phyloP scores from a whole-genome alignment of 2,888 invertebrate species.

The Mechanitis messenoides region DNA sequence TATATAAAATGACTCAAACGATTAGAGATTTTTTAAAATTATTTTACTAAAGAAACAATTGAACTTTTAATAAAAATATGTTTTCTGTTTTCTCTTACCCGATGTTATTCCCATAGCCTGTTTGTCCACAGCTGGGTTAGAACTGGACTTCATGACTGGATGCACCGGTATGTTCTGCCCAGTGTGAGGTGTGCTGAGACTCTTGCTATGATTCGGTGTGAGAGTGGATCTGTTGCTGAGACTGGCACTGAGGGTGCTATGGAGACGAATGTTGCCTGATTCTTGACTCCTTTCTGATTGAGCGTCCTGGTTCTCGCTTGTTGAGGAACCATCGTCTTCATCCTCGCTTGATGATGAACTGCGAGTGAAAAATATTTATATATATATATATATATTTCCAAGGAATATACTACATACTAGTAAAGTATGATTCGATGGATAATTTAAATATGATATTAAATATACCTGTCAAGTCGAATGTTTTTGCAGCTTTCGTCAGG shows the following conservation, averaged over 20 bases:
- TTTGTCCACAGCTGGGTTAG: slow-evolving; percentile 71
- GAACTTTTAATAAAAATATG: background rate
- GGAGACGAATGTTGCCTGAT: slow-evolving; percentile 48
- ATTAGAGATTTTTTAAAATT: too few species aligned
- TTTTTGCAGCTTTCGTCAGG: slow-evolving; percentile 75
- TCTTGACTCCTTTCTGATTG: slow-evolving; percentile 61
- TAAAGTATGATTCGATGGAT: background rate
- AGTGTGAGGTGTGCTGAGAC: slow-evolving; percentile 63
- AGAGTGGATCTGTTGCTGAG: slow-evolving; percentile 44
- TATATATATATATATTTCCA: background rate
- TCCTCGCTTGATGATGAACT: slow-evolving; percentile 85
- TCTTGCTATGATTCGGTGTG: slow-evolving; percentile 66
- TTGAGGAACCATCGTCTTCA: slow-evolving; percentile 75
- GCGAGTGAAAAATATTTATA: slow-evolving; percentile 34
- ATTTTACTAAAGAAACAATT: too few species aligned
- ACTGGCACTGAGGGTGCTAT: slow-evolving; percentile 41
- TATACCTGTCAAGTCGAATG: slow-evolving; percentile 67
- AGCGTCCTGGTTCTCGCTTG: slow-evolving; percentile 67
- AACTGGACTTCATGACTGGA: slow-evolving; percentile 71
- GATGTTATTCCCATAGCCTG: slow-evolving; percentile 70
- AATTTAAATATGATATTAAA: background rate
- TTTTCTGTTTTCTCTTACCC: slow-evolving; percentile 40
- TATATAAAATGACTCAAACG: too few species aligned
- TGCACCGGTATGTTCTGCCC: slow-evolving; percentile 62
- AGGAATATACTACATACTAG: background rate